phyloP scores from a whole-genome alignment of 2,888 invertebrate species.

The Drosophila pseudotakahashii region DNA sequence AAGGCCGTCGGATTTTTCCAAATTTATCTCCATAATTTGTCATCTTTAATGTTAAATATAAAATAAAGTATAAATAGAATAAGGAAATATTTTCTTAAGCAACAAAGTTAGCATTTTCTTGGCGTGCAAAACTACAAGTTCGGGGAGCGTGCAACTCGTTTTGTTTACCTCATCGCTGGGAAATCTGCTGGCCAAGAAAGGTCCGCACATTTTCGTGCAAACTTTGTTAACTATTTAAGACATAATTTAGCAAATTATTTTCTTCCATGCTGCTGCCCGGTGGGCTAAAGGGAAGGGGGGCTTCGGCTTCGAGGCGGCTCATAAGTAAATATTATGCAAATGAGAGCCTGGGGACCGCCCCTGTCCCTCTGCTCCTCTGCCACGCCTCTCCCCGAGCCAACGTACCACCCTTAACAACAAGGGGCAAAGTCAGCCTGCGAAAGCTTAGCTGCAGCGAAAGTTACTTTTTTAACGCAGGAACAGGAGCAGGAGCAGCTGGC shows the following conservation, averaged over 20 bases:
- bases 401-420: slow-evolving; percentile 8
- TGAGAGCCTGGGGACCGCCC: slow-evolving; percentile 59
- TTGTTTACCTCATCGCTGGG: slow-evolving; percentile 37
- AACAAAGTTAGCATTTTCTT: not conserved
- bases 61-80: too few relatives aligned
- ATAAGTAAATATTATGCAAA: slow-evolving; percentile 78
- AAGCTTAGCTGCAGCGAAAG: slow-evolving; percentile 44
- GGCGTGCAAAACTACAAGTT: slow-evolving; percentile 12
- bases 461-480: slow-evolving; percentile 11
- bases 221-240: slow-evolving; percentile 79
- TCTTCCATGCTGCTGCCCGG: slow-evolving; percentile 56
- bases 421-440: slow-evolving; percentile 17
- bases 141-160: slow-evolving; percentile 19
- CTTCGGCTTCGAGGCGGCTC: slow-evolving; percentile 34
- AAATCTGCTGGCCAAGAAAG: slow-evolving; percentile 44
- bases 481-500: slow-evolving; percentile 36
- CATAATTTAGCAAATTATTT: slow-evolving; percentile 79
- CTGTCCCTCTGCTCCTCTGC: slow-evolving; percentile 2
- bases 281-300: slow-evolving; percentile 12
- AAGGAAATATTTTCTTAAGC: too few relatives aligned
- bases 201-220: slow-evolving; percentile 61
- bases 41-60: too few relatives aligned
- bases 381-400: not conserved
- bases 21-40: too few relatives aligned
- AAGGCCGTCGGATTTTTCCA: too few relatives aligned